phyloP scores from a whole-genome alignment of 2,888 invertebrate species.

The Gastracanthus pulcherrimus region DNA sequence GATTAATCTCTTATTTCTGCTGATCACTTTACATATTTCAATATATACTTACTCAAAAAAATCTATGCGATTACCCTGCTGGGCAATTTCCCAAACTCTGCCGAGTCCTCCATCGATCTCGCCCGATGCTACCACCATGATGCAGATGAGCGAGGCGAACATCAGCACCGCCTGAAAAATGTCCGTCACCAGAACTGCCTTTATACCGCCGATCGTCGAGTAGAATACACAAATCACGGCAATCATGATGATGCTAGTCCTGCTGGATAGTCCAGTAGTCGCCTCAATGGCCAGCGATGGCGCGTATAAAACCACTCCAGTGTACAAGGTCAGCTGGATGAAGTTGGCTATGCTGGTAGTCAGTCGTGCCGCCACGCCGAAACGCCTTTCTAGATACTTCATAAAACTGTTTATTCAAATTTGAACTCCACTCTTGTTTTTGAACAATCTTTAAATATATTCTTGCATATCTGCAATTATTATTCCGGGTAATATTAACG shows the following conservation, averaged over 20 bases:
- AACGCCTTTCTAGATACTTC: constrained; percentile 82
- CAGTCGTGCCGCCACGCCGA: constrained; percentile 79
- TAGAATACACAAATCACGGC: constrained; percentile 90
- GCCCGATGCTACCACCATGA: constrained; percentile 85
- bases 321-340: constrained; percentile 80
- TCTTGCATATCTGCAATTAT: no score
- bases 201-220: constrained; percentile 93
- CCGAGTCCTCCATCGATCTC: constrained; percentile 84
- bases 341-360: constrained; percentile 80
- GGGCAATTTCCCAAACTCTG: constrained; percentile 85
- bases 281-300: constrained; percentile 82
- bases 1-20: no score
- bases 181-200: constrained; percentile 93
- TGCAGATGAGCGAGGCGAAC: constrained; percentile 88
- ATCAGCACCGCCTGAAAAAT: constrained; percentile 90
- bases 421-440: no score
- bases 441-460: no score
- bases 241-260: constrained; percentile 76
- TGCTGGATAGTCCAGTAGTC: constrained; percentile 78
- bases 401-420: constrained; percentile 57
- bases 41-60: constrained; percentile 81
- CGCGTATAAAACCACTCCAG: constrained; percentile 82
- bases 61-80: constrained; percentile 84
- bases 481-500: no score
- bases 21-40: not conserved